phyloP scores from a whole-genome alignment of 2,888 invertebrate species.

The Erebia ligea region DNA sequence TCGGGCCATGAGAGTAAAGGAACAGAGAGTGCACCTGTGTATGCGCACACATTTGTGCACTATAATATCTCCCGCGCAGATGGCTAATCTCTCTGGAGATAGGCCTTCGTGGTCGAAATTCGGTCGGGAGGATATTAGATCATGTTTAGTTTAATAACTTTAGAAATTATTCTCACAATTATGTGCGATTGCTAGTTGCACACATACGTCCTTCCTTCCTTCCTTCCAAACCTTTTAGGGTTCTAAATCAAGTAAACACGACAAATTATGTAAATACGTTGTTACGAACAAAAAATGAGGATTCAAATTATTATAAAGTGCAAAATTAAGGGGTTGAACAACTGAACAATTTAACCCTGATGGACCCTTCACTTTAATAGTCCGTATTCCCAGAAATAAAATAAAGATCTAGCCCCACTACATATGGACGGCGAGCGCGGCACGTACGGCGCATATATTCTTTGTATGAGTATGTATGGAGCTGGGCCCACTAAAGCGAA shows the following conservation, averaged over 20 bases:
- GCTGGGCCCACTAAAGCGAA: too few species aligned
- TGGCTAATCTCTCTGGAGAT: too few species aligned
- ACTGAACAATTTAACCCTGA: background rate
- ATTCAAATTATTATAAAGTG: background rate
- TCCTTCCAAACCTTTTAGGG: constrained; percentile 1
- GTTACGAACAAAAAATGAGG: background rate
- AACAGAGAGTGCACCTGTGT: too few species aligned
- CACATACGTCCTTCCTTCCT: background rate
- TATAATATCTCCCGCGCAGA: too few species aligned
- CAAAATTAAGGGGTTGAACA: background rate
- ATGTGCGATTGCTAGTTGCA: constrained; percentile 1
- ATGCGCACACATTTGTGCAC: too few species aligned
- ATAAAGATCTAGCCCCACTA: too few species aligned
- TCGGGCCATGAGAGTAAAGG: too few species aligned
- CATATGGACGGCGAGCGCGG: too few species aligned
- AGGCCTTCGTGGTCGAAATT: too few species aligned
- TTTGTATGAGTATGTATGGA: too few species aligned
- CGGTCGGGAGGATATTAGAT: too few species aligned
- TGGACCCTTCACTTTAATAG: background rate
- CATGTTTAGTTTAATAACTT: background rate
- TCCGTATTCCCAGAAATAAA: background rate
- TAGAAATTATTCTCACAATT: background rate
- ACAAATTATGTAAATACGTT: background rate
- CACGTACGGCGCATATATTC: too few species aligned
- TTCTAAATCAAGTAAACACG: background rate